Base-by-base conservation (phyloP, 92 coral and sea anemone species). In the Zoanthus solanderi region DNA sequence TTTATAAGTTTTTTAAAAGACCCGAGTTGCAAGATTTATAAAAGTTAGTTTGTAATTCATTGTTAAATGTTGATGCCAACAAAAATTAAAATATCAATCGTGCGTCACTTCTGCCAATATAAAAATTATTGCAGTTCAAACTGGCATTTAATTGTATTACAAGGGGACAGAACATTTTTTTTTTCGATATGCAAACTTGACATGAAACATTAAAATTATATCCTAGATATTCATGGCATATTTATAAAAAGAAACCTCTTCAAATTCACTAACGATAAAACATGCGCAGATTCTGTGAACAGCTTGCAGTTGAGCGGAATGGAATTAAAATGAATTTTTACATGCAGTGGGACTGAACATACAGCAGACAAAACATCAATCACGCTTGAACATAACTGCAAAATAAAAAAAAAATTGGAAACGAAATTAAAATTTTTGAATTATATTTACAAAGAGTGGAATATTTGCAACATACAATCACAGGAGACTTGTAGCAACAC, bases 331-430 rank as follows among this genome's bases (percentile, higher is more conserved):
- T 9, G 46, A 69, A 69, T 69, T 69, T 61, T 63, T 63, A 17
- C 10, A 63, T 63, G 69, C 28, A 29, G 42, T 37, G 85, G 75
- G 58, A 53, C 9, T 18, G 46, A 71, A 81, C 85, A 81, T 47
- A 58, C 75, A n/a, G 85, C 84, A 37, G 10, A 81, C 63, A 81
- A 57, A 67, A 88, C 75, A 79, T 31, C 91, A 83, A 83, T 87
- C 90, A 92, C 29, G 94, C 94, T 94, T 83, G 94, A 78, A 94
- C 67, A 94, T 86, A 92, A 89, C 96, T 94, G 96, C 88, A 94
- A 93, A 88, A 91, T 72, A 93, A 89, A 81, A 87, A 81, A 87
- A 85, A 88, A 84, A 71, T 46, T 52, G 9, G 30, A 63, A 63
- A 63, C 7, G 28, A 63, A 58, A 63, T 17, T 63, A 23, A 63